Base-by-base conservation (phyloP, 1,140 invertebrate species). In the Triops longicaudatus region DNA sequence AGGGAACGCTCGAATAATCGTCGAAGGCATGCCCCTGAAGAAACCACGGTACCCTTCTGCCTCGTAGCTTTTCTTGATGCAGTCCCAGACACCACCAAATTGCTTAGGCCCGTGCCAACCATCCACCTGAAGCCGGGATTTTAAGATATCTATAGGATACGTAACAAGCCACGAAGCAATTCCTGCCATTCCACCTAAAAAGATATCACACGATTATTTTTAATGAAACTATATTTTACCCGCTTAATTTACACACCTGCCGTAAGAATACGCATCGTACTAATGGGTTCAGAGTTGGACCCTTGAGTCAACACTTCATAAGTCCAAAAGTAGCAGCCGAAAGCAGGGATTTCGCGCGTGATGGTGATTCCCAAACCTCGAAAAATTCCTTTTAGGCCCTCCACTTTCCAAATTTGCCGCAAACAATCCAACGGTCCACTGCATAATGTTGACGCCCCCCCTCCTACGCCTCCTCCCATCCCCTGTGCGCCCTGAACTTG, bases 131-230 rank as follows among this genome's bases (percentile, higher is more conserved):
- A 96, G 84, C 73, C 94, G 86, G 0, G 95, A 93, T 83, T 98
- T 98, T 9, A 97, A 85, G 0, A 97, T 92, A 83, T 98, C 96
- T 1, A 95, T 82, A 0, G 96, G 96, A 83, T 96, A 97, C 1
- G 91, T 88, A 1, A 93, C 79, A 0, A 94, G 79, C 96, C 96
- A 98, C 0, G 94, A 96, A 0, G 89, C 81, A 26, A 89, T 87
- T n/a, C 95, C 94, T 0, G 94, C 93, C 1, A 90, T 72, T 6
- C 95, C 95, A 26, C 95, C 50, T 63, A 17, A 0, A 63, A 17
- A 63, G 6, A 63, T 5, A 50, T 12, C 12, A 50, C 11, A 50
- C 44, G 1, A 50, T 50, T 50, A 50, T 50, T 12, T 6, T 50
- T 43, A 43, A 0, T 12, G 6, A 12, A 4, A 50, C 4, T 50